phyloP scores from a whole-genome alignment of 2,888 invertebrate species.

The Synanthedon andrenaeformis region DNA sequence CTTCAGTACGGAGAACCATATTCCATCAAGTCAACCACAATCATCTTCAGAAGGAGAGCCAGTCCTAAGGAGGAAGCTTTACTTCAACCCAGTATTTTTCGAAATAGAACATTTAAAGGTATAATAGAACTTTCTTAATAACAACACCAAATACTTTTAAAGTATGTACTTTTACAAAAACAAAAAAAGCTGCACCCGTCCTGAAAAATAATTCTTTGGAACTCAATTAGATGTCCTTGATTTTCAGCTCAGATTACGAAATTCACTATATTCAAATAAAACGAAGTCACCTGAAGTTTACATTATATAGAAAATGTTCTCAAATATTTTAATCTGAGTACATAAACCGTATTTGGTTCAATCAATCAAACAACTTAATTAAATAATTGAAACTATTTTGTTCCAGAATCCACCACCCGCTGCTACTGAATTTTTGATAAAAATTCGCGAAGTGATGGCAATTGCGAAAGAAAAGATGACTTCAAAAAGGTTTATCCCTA shows the following conservation, averaged over 20 bases:
- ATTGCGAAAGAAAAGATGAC: slow-evolving; percentile 91
- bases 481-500: slow-evolving; percentile 82
- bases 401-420: slow-evolving; percentile 89
- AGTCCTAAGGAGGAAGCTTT: slow-evolving; percentile 78
- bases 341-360: too few relatives aligned
- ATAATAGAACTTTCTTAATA: slow-evolving; percentile 11
- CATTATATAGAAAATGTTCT: too few relatives aligned
- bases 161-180: background rate
- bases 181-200: background rate
- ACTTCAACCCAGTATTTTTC: slow-evolving; percentile 92
- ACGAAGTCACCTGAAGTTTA: too few relatives aligned
- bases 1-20: slow-evolving; percentile 40
- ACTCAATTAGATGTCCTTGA: too few relatives aligned
- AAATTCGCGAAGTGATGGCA: slow-evolving; percentile 90
- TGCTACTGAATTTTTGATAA: slow-evolving; percentile 87
- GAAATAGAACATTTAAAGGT: slow-evolving; percentile 87
- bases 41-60: slow-evolving; percentile 44
- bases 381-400: slow-evolving; percentile 1
- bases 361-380: too few relatives aligned
- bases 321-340: too few relatives aligned
- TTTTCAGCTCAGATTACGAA: too few relatives aligned
- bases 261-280: too few relatives aligned
- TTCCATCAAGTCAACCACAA: slow-evolving; percentile 27
- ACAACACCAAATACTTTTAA: background rate
- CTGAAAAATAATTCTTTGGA: too few relatives aligned